Conservation (phyloP, 2,797 vertebrate species). For the Eulemur albifrons region DNA sequence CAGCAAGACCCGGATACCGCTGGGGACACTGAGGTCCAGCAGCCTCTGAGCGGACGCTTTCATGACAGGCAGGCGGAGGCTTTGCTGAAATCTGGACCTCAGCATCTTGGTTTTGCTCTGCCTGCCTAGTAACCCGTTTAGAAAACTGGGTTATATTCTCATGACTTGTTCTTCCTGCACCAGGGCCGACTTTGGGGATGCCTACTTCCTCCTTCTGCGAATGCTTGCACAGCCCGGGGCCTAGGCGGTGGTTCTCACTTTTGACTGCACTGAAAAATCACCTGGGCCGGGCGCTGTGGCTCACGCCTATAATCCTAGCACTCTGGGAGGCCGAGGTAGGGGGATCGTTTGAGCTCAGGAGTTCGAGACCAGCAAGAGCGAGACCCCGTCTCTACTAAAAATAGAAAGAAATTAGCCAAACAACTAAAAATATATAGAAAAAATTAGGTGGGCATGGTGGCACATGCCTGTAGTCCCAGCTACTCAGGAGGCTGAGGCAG, state of each 20-base stretch:
- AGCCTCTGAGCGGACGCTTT: neutral
- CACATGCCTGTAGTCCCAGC: too few species aligned
- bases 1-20: neutral
- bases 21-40: rapidly evolving
- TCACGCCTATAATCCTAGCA: neutral
- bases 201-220: neutral
- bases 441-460: too few species aligned
- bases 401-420: neutral
- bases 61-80: neutral
- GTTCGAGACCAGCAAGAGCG: too few species aligned
- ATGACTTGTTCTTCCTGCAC: neutral
- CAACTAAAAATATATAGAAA: too few species aligned
- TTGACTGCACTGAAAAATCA: neutral
- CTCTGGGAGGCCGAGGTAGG: neutral
- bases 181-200: neutral
- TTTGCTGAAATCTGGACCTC: neutral
- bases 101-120: neutral
- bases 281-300: neutral
- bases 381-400: neutral
- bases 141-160: neutral
- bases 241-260: neutral
- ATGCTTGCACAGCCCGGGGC: neutral
- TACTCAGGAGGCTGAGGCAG: too few species aligned
- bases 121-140: neutral
- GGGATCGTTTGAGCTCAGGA: neutral